Evolutionary conservation across 2,113 vertebrate species (phyloP), one percentile per base, ranked within the genome.

Genomic region (Mormyrus iriodes): DNA sequence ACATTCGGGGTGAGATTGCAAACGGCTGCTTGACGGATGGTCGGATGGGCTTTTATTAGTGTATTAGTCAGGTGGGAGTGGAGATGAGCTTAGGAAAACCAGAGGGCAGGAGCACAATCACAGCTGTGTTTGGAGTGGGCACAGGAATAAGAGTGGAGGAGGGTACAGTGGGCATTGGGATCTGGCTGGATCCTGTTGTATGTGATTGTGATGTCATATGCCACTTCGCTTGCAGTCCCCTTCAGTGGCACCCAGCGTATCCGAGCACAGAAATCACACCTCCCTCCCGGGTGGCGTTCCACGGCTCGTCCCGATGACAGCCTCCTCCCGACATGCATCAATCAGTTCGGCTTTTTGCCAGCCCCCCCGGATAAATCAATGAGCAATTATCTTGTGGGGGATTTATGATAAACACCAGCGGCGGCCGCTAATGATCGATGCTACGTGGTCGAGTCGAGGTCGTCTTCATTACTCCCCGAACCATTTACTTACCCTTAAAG

Each of bases 321-420:
- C 49, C 35, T 5, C 6, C 39, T 46, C 73, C 49, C 31, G 15
- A 27, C 35, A 46, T 52, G 3, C 13, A 39, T 44, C 88, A 83
- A 35, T 44, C 73, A 44, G 1, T 19, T 88, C 1, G 12, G 44
- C 87, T 51, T 46, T 84, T 17, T 27, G 31, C 49, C 76, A 55
- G 39, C 27, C 58, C 17, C 9, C 17, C 15, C 9, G 1, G 73
- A 49, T 55, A 79, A 84, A 55, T 55, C 73, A 58, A 52, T 79
- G 88, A 55, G 24, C 73, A 83, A 42, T 84, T 83, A 55, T 89
- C 88, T 27, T 76, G 44, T 7, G 48, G 52, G 79, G 31, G 51
- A 83, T 89, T 53, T 89, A 55, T 55, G 31, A 58, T 55, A 42
- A 89, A 89, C 76, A 44, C 4, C 49, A 89, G 24, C 73, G 24